These are phyloP conservation scores for Adoxophyes honmai DNA, from an alignment of 1,140 invertebrate genomes.

Conservation along the genomic window DNA sequence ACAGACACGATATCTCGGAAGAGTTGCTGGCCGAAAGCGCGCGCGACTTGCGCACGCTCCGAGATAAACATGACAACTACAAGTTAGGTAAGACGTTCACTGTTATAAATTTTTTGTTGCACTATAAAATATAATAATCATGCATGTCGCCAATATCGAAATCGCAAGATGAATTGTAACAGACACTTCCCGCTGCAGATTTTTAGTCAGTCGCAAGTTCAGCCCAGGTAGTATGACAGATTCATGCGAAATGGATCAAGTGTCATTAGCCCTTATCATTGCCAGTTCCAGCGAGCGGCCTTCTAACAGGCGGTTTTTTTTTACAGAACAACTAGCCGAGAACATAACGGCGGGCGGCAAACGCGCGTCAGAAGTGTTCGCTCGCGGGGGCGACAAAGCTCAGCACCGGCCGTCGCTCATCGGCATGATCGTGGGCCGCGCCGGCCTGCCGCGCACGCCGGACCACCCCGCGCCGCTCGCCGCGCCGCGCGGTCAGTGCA, in stretches of 20 bases:
- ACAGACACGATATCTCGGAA: too few relatives aligned
- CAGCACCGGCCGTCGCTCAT: constrained; percentile 84
- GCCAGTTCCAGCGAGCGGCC: too few relatives aligned
- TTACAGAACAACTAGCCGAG: constrained; percentile 55
- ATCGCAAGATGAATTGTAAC: too few relatives aligned
- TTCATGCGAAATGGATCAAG: too few relatives aligned
- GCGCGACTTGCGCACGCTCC: constrained; percentile 87
- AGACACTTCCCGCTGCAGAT: too few relatives aligned
- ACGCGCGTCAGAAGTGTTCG: constrained; percentile 56
- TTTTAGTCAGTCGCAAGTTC: too few relatives aligned
- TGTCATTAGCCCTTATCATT: too few relatives aligned
- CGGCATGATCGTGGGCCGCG: constrained; percentile 81
- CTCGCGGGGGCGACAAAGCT: constrained; percentile 80
- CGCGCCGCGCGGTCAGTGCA: constrained; percentile 59
- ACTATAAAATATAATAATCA: too few relatives aligned
- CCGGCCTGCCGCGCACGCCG: constrained; percentile 70
- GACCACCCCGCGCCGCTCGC: constrained; percentile 66
- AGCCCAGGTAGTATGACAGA: too few relatives aligned
- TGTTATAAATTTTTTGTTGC: too few relatives aligned
- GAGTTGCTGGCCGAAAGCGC: constrained; percentile 90
- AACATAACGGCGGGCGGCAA: constrained; percentile 47
- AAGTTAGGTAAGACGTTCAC: constrained; percentile 82
- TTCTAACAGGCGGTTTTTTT: too few relatives aligned
- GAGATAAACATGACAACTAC: constrained; percentile 73
- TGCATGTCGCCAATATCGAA: too few relatives aligned